Evolutionary conservation across 2,113 vertebrate genomes (phyloP), one percentile per base, ranked within the genome.

Genomic region (Ammodytes marinus): DNA sequence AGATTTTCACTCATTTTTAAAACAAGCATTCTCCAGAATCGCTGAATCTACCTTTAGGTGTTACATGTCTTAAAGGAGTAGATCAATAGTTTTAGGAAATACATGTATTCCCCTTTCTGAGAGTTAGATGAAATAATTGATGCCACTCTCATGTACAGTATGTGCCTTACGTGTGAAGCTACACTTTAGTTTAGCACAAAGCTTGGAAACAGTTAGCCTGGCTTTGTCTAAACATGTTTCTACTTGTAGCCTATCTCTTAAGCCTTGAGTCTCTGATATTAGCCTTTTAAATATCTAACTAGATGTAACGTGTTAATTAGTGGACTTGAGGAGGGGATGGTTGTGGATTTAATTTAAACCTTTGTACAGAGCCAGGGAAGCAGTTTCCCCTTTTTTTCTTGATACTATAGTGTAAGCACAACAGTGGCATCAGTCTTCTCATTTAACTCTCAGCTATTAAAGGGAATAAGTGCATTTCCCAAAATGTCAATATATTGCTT

Each of bases 131-230:
- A 63, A 19, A 8, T 42, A 12, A 17, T 50, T 0, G 2, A 60
- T 40, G 65, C 35, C 46, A 43, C 43, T 42, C 11, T 64, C 35
- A 11, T 17, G 5, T 53, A 11, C 35, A 9, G 58, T 70, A 55
- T 53, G 47, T 53, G 8, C 37, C 43, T 67, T 35, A 53, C 65
- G 69, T 53, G n/a, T 47, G 58, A 66, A 67, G 47, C 68, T 55
- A 42, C 43, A 76, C 47, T n/a, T 61, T 80, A 77, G 54, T 63
- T 79, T 70, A 59, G 65, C 67, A 61, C 54, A 67, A 49, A 69
- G 7, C 8, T 12, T 52, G 54, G 58, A 69, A 53, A 69, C 14
- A 13, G 15, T 45, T 45, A 0, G 3, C 17, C n/a, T 64, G 42
- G n/a, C 43, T 35, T 7, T 35, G n/a, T 47, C 12, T 37, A 60